Evolutionary conservation across 92 coral and sea anemone species (phyloP), one percentile per base, ranked within the genome.

Genomic region (Zoanthus sociatus): DNA sequence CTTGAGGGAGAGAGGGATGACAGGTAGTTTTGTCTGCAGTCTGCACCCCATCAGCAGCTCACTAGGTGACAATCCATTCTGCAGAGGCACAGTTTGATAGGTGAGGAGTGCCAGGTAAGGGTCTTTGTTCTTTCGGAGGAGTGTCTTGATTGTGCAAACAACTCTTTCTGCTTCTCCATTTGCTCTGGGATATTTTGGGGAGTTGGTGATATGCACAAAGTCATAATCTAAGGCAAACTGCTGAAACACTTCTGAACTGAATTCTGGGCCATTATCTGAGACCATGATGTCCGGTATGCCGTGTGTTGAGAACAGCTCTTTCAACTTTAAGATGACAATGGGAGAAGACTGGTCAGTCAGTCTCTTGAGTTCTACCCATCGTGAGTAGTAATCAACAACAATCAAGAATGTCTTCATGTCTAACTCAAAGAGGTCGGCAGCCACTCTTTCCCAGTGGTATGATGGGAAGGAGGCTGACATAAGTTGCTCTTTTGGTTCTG

Each of bases 31-130:
- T 16, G 87, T 84, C n/a, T n/a, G 69, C 30, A 92, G 88, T 42
- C 92, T 82, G 47, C 92, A 90, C 53, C 92, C 94, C 94, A 89
- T 89, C 73, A 92, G 79, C 31, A 90, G 84, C 60, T 79, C 87
- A 50, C 85, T 86, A 1, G 72, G 90, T 9, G 90, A 86, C 9
- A 53, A n/a, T n/a, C n/a, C n/a, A n/a, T n/a, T n/a, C n/a, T n/a
- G n/a, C n/a, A n/a, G n/a, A n/a, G n/a, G n/a, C 30, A 53, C 60
- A 50, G 79, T 44, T 75, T 53, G 20, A 37, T 75, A 75, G 13
- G 79, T 14, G 60, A 75, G 79, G 79, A 85, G 82, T 5, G 83
- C 88, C 60, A 54, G 46, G 44, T 71, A 74, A 66, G 30, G n/a
- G n/a, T n/a, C n/a, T n/a, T n/a, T n/a, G n/a, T n/a, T n/a, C n/a